phyloP scores from a whole-genome alignment of 2,113 vertebrate species.

The Melospiza melodia region DNA sequence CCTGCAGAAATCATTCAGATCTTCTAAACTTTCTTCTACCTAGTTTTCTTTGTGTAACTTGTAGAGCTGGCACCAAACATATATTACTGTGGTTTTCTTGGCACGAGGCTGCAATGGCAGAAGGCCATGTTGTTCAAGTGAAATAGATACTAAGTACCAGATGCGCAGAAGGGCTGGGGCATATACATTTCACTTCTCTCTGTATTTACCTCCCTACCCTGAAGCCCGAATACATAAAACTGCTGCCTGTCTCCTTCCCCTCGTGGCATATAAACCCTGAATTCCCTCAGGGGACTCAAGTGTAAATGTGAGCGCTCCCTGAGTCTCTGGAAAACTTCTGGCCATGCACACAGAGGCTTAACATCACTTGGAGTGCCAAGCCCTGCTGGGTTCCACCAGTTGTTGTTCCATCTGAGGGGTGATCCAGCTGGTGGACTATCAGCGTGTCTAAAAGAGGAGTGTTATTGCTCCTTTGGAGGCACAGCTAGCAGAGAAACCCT shows the following conservation, averaged over 20 bases:
- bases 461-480: not conserved
- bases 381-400: not conserved
- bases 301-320: not conserved
- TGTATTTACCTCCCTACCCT: not conserved
- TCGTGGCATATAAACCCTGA: not conserved
- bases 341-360: not conserved
- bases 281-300: not conserved
- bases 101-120: not conserved
- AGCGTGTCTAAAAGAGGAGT: not conserved
- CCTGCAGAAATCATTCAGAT: not conserved
- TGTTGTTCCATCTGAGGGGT: not conserved
- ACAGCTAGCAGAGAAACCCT: not conserved
- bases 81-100: slow-evolving; percentile 7
- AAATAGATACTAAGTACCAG: not conserved
- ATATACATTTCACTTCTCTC: not conserved
- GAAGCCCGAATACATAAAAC: not conserved
- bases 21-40: not conserved
- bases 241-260: not conserved
- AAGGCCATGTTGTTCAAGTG: slow-evolving; percentile 8
- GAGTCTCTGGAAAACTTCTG: not conserved
- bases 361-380: not conserved
- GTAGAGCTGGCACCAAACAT: not conserved
- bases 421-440: not conserved
- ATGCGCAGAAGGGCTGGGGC: not conserved
- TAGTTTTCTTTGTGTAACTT: not conserved